A percentile compares a stretch with the other conserved stretches of the same genome.
Evolutionary conservation across 1,140 invertebrate species (phyloP).

Genomic region (Lethocerus indicus): DNA sequence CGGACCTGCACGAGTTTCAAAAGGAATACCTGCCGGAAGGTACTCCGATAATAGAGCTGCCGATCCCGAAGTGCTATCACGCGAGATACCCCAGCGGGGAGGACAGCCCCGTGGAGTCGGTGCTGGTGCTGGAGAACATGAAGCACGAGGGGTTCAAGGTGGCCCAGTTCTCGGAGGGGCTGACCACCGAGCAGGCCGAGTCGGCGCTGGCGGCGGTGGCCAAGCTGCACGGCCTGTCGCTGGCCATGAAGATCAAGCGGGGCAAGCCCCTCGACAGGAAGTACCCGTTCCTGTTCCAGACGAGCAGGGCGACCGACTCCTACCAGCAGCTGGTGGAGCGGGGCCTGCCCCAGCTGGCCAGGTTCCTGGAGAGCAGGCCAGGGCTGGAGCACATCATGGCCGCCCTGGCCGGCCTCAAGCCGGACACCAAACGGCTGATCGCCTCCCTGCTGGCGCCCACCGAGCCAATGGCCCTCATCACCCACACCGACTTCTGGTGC

Average conservation of each 20-base stretch:
- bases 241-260: slow-evolving; percentile 44
- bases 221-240: slow-evolving; percentile 46
- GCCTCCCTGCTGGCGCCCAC: slow-evolving; percentile 41
- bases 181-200: slow-evolving; percentile 41
- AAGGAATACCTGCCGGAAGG: slow-evolving; percentile 23
- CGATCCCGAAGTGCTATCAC: slow-evolving; percentile 44
- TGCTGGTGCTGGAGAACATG: slow-evolving; percentile 43
- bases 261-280: slow-evolving; percentile 36
- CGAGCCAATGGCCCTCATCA: slow-evolving; percentile 48
- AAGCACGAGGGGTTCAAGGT: slow-evolving; percentile 31
- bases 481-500: slow-evolving; percentile 69
- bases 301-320: slow-evolving; percentile 51
- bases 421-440: slow-evolving; percentile 40
- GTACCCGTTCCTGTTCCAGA: slow-evolving; percentile 57
- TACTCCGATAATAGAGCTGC: slow-evolving; percentile 25
- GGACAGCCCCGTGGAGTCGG: slow-evolving; percentile 37
- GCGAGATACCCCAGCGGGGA: slow-evolving; percentile 36
- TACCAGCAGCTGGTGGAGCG: slow-evolving; percentile 58
- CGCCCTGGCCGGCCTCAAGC: slow-evolving; percentile 31
- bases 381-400: slow-evolving; percentile 35
- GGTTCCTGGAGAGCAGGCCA: slow-evolving; percentile 44
- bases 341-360: slow-evolving; percentile 49
- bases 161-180: slow-evolving; percentile 44
- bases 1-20: slow-evolving; percentile 37
- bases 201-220: slow-evolving; percentile 51